Evolutionary conservation across 2,113 vertebrate genomes (phyloP).

Genomic region (Tyto alba): DNA sequence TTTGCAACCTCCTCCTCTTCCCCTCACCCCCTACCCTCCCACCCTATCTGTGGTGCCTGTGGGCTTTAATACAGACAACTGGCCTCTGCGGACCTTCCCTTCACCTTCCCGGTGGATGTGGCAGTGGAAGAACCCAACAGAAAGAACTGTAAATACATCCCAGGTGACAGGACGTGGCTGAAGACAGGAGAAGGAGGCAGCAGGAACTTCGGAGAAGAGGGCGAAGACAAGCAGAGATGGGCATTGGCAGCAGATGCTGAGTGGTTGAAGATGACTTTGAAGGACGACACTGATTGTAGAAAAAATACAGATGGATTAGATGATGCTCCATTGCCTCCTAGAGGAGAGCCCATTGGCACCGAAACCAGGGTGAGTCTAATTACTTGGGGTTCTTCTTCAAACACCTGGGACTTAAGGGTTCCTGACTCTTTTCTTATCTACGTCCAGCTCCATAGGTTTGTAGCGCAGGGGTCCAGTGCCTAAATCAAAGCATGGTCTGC

Average conservation of each 20-base stretch:
- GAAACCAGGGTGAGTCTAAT: constrained; percentile 42
- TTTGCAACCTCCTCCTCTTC: background rate
- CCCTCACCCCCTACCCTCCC: background rate
- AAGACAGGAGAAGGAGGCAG: background rate
- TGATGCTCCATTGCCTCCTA: background rate
- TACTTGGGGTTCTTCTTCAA: background rate
- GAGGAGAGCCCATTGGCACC: constrained; percentile 13
- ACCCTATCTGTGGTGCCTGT: background rate
- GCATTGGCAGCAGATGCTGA: background rate
- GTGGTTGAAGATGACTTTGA: background rate
- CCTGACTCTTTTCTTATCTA: background rate
- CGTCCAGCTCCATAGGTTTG: background rate
- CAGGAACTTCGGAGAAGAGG: background rate
- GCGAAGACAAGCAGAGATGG: background rate
- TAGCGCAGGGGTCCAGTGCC: background rate
- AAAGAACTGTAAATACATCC: constrained; percentile 51
- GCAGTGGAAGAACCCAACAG: constrained; percentile 46
- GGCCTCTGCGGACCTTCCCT: constrained; percentile 1
- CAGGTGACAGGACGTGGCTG: background rate
- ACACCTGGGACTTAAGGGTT: background rate
- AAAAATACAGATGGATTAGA: constrained; percentile 47
- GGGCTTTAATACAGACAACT: constrained; percentile 28
- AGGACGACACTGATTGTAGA: background rate
- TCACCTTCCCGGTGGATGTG: background rate
- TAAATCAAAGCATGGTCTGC: background rate